These are phyloP conservation scores for Catalaphyllia jardinei DNA, from an alignment of 64 coral and sea anemone genomes.

Conservation along the genomic window DNA sequence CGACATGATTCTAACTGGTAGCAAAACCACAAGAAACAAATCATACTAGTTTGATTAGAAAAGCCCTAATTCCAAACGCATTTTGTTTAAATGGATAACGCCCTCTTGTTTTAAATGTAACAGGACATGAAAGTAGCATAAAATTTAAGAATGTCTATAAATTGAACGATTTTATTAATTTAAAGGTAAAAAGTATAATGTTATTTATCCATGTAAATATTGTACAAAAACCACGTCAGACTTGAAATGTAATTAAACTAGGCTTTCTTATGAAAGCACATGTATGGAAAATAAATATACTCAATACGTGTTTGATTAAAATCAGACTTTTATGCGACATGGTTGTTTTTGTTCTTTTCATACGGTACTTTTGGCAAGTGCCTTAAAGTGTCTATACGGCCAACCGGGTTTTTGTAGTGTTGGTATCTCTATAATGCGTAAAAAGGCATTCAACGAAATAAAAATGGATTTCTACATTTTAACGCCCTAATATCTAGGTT, in stretches of 20 bases:
- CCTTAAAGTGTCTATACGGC: no score
- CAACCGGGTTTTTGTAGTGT: no score
- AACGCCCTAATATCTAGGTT: no score
- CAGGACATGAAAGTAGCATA: not conserved
- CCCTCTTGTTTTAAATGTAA: not conserved
- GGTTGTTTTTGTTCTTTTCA: not conserved
- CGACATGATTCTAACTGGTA: no score
- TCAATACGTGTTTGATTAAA: not conserved
- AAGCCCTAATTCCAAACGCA: no score
- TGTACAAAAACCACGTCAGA: slow-evolving; percentile 5
- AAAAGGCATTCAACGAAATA: no score
- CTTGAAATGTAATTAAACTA: not conserved
- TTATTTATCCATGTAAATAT: slow-evolving; percentile 21
- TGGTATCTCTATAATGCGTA: no score
- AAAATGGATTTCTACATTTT: no score
- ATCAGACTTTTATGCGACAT: not conserved
- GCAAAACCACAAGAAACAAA: no score
- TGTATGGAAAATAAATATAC: not conserved
- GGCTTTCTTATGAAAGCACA: not conserved
- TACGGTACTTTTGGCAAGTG: not conserved
- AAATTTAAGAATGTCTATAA: not conserved
- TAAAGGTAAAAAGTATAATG: not conserved
- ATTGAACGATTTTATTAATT: slow-evolving; percentile 6
- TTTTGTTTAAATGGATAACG: not conserved
- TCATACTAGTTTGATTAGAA: no score